These are phyloP conservation scores for Polymixis flavicincta DNA, from an alignment of 2,888 invertebrate species.

Conservation along the genomic window DNA sequence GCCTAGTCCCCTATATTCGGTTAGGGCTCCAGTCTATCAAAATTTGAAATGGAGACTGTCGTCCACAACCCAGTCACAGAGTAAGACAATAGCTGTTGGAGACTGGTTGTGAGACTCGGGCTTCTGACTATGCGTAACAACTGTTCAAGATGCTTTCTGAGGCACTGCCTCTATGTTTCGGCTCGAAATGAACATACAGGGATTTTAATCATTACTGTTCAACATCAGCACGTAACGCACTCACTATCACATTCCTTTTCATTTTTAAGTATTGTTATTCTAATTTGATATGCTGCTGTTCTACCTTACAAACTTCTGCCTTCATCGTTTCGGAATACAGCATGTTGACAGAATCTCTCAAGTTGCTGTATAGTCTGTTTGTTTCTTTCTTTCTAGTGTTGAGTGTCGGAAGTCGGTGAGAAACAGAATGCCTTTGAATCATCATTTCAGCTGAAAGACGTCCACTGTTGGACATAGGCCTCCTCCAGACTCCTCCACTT, in stretches of 20 bases:
- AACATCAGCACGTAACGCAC: neutral
- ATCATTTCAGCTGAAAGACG: too few relatives aligned
- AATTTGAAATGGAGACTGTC: neutral
- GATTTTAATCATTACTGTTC: neutral
- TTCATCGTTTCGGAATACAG: slow-evolving; percentile 71
- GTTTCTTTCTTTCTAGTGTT: neutral
- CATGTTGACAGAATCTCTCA: neutral
- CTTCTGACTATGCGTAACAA: neutral
- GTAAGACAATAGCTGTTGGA: neutral
- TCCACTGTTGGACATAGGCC: too few relatives aligned
- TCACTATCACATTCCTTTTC: neutral
- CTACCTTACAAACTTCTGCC: slow-evolving; percentile 37
- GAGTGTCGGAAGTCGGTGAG: slow-evolving; percentile 68
- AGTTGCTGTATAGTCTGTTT: too few relatives aligned
- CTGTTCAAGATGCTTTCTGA: neutral
- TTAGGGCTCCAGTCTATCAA: too few relatives aligned
- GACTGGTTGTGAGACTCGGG: neutral
- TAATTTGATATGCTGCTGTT: neutral
- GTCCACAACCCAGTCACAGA: neutral
- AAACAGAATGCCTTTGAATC: neutral
- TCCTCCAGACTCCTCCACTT: too few relatives aligned
- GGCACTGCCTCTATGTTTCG: neutral
- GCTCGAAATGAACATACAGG: neutral
- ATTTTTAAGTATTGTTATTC: neutral
- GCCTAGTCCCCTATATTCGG: neutral